Base-by-base conservation (phyloP, 2,113 vertebrate genomes). In the Arvicanthis niloticus region DNA sequence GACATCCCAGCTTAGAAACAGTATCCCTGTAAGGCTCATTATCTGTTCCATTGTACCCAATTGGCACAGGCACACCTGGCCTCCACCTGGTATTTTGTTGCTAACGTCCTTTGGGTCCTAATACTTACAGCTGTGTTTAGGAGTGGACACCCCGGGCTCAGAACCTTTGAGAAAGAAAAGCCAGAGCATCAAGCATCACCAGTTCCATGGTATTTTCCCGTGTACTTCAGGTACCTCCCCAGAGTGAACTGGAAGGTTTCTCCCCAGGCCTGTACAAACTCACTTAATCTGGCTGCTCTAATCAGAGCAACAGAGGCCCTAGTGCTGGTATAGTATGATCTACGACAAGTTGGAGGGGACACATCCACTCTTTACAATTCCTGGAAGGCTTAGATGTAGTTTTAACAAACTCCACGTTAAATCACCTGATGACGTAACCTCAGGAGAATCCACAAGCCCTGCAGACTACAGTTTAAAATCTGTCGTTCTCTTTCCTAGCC, bases 111-210 rank as follows among this genome's bases (percentile, higher is more conserved):
- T 17, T n/a, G 4, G 0, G 6, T 51, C 51, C 89, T 26, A 3
- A 3, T 4, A 0, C 15, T 42, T 16, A 1, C 2, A 2, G 21
- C 53, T 29, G 22, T 78, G 58, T 81, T n/a, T 37, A 34, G 26
- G 29, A 7, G 37, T 75, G 31, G 45, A 68, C 1, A 3, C 0
- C 2, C 12, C 16, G 3, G 72, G 56, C 70, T n/a, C 81, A 82
- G 92, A 51, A 45, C 68, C 82, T 67, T 62, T 48, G 84, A 88
- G 78, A 29, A 88, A 94, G 75, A 48, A 3, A 76, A 92, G 91
- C 45, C 21, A 85, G 93, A 73, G 58, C 21, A 51, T 62, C 8
- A 77, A 77, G 42, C n/a, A 67, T 86, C 68, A 82, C 37, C 68
- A 82, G 56, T 88, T 68, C 31, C 34, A 21, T 5, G 4, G 13